Conservation (phyloP, 2,888 invertebrate genomes). For the Electrophaes corylata region DNA sequence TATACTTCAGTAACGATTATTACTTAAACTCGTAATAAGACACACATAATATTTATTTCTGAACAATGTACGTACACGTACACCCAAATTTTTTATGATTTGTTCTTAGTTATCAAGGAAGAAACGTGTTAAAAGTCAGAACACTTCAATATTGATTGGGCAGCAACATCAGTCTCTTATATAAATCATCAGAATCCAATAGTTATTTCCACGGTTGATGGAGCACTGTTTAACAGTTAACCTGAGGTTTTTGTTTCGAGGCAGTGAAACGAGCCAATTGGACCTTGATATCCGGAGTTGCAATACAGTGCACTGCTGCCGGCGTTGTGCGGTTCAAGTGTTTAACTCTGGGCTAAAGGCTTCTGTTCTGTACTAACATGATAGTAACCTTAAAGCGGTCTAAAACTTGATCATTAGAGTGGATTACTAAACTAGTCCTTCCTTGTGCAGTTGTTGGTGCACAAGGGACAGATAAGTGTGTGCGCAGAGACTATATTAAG, state of each 20-base stretch:
- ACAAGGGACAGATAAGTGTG: no score
- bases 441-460: no score
- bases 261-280: conserved; percentile 77
- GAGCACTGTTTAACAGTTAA: conserved; percentile 41
- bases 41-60: no score
- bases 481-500: no score
- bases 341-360: conserved; percentile 34
- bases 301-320: conserved; percentile 54
- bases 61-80: no score
- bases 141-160: not conserved
- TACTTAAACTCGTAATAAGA: no score
- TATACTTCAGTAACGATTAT: no score
- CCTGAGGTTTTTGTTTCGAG: conserved; percentile 64
- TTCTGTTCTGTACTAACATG: not conserved
- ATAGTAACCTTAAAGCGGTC: not conserved
- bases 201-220: conserved; percentile 57
- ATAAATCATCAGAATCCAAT: conserved; percentile 36
- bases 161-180: conserved; percentile 4
- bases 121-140: not conserved
- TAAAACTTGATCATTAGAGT: not conserved
- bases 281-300: conserved; percentile 82
- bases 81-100: no score
- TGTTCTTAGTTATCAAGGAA: no score
- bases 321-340: conserved; percentile 44
- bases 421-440: not conserved